Evolutionary conservation across 1,140 invertebrate genomes (phyloP).

Genomic region (Periplaneta americana): DNA sequence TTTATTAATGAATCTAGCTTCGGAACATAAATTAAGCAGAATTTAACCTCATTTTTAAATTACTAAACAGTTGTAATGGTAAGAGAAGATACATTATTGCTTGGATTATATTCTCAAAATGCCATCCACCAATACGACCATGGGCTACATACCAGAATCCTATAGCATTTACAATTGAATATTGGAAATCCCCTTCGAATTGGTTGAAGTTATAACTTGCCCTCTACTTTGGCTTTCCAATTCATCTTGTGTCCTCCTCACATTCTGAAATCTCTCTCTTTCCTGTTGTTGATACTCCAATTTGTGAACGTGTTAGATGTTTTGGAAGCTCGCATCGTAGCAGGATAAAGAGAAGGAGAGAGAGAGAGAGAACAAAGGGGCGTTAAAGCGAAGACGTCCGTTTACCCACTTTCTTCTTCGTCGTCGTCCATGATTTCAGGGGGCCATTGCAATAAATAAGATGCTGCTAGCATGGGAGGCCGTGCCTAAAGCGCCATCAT

Average conservation of each 20-base stretch:
- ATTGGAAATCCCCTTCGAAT: not conserved
- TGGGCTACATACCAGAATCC: not conserved
- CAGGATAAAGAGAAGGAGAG: not conserved
- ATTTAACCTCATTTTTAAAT: no score
- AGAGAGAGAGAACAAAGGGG: not conserved
- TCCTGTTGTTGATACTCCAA: not conserved
- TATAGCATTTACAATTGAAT: not conserved
- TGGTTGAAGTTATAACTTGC: not conserved
- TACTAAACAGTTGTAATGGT: no score
- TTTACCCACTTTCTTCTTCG: not conserved
- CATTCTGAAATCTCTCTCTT: no score
- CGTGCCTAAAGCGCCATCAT: not conserved
- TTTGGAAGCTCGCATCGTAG: not conserved
- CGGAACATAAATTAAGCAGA: no score
- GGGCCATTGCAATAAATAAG: conserved; percentile 4
- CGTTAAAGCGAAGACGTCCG: conserved; percentile 1
- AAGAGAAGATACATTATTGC: no score
- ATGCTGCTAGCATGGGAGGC: not conserved
- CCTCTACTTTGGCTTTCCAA: not conserved
- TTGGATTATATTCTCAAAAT: not conserved
- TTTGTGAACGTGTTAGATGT: not conserved
- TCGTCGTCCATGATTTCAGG: conserved; percentile 1
- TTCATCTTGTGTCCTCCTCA: not conserved
- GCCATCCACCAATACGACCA: not conserved
- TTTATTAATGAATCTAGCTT: no score